Evolutionary conservation across 2,888 invertebrate species (phyloP), one percentile per base, ranked within the genome.

Genomic region (Arrhopalites spinosus): DNA sequence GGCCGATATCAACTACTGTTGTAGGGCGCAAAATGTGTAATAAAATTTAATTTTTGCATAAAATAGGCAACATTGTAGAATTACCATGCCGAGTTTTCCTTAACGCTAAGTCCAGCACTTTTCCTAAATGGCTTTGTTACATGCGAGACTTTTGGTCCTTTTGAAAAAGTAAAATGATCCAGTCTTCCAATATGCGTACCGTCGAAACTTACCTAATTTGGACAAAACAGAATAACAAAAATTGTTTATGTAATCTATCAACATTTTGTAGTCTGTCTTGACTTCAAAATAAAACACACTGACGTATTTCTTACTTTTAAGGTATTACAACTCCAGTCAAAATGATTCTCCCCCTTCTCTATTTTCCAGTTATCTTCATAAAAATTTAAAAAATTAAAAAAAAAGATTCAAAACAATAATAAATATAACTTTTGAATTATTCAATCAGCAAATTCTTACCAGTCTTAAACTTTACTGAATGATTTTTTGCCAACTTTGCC

Each of bases 401-500:
- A 29, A 5, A 25, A 56, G 50, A 45, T 50, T 50, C 13, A 17
- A 43, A 70, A 17, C n/a, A 53, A 70, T 36, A 7, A 13, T 29
- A 64, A 66, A 27, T 56, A n/a, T n/a, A n/a, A n/a, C n/a, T n/a
- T n/a, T n/a, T n/a, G n/a, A n/a, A n/a, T n/a, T n/a, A n/a, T n/a
- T n/a, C n/a, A n/a, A n/a, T n/a, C n/a, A n/a, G n/a, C n/a, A n/a
- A n/a, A n/a, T 30, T 29, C 70, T 66, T 75, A 82, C 82, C 81
- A 17, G 80, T 77, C 64, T 78, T 81, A 53, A 83, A 76, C 74
- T 83, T 80, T 0, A 83, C 76, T 25, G 80, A 76, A 73, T 83
- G 83, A 75, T 75, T 80, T 76, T 83, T 81, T 1, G 81, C 79
- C 27, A 83, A 76, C 61, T 82, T 83, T 30, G 75, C 83, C 66